A percentile compares a stretch with the other conserved stretches of the same genome.
These are phyloP conservation scores for Epicauta chinensis DNA, from an alignment of 1,140 invertebrate genomes.

Conservation along the genomic window DNA sequence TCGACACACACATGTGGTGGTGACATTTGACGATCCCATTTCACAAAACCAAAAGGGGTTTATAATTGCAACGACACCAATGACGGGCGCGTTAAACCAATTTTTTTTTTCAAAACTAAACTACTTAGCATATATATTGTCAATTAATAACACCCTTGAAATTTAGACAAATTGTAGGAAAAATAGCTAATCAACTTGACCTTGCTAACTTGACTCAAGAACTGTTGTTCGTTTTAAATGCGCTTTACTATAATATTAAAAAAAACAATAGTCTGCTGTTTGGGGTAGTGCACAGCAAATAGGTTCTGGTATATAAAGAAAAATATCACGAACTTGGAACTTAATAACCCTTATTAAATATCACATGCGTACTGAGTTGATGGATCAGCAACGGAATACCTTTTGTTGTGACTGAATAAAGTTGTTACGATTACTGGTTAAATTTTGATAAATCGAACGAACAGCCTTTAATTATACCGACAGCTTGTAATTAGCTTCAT, in stretches of 20 bases:
- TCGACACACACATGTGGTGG: constrained; percentile 20
- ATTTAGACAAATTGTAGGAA: too few species aligned
- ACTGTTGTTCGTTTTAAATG: too few species aligned
- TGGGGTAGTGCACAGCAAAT: too few species aligned
- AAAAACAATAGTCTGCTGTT: too few species aligned
- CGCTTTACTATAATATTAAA: too few species aligned
- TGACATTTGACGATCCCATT: constrained; percentile 13
- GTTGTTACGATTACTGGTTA: too few species aligned
- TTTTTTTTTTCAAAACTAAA: constrained; percentile 17
- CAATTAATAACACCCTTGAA: constrained; percentile 15
- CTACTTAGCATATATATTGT: constrained; percentile 36
- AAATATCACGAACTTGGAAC: constrained; percentile 23
- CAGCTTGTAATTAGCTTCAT: constrained; percentile 14
- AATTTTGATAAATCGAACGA: constrained; percentile 20
- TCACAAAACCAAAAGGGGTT: constrained; percentile 26
- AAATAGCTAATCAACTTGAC: too few species aligned
- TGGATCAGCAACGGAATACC: constrained; percentile 7
- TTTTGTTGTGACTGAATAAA: too few species aligned
- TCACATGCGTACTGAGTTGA: background rate
- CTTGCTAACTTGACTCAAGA: too few species aligned
- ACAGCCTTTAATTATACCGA: constrained; percentile 18
- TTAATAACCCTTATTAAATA: constrained; percentile 22
- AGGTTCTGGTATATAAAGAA: too few species aligned
- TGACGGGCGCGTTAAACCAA: constrained; percentile 18
- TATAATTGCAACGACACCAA: constrained; percentile 33